A percentile compares a stretch with the other conserved stretches of the same genome.
Conservation (phyloP, 2,113 vertebrate genomes). For the Toxostoma redivivum region DNA sequence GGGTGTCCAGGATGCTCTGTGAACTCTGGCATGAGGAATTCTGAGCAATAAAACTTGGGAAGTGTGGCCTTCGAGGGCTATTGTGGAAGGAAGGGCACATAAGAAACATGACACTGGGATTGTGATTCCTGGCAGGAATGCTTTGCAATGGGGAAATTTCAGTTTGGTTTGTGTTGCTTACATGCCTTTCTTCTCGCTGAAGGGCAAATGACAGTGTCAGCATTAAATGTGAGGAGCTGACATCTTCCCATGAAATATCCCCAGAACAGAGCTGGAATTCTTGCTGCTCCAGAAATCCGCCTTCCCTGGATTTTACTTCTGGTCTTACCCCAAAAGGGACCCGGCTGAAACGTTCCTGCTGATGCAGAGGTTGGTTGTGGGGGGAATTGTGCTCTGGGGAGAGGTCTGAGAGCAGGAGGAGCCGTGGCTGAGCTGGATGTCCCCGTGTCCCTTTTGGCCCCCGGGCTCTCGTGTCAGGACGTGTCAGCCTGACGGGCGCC, state of each 20-base stretch:
- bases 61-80: background rate
- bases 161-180: background rate
- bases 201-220: background rate
- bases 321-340: background rate
- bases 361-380: background rate
- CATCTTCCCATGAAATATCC: background rate
- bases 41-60: background rate
- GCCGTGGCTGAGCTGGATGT: background rate
- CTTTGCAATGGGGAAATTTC: background rate
- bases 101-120: background rate
- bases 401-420: background rate
- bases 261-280: background rate
- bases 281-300: background rate
- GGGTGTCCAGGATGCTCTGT: background rate
- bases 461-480: background rate
- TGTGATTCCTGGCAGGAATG: constrained; percentile 3
- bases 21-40: background rate
- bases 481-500: background rate
- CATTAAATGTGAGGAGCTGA: background rate
- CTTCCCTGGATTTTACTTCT: background rate
- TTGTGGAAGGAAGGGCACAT: background rate
- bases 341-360: background rate
- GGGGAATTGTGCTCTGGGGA: background rate
- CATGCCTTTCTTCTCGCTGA: constrained; percentile 12
- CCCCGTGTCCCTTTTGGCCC: background rate